Conservation (phyloP, 1,140 invertebrate genomes). For the Drosophila busckii region DNA sequence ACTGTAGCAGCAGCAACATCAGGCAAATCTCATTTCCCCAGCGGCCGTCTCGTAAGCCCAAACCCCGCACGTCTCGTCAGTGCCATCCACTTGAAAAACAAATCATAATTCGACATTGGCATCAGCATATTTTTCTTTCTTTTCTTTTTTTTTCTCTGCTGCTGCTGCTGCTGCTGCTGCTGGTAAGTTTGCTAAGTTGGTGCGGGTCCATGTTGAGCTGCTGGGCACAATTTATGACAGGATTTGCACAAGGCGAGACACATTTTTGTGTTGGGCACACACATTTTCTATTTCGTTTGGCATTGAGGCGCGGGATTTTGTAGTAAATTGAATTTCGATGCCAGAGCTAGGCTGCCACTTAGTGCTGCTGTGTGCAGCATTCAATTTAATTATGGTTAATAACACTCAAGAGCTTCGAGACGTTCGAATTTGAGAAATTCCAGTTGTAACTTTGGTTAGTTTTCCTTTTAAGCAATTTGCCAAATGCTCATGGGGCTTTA, state of each 20-base stretch:
- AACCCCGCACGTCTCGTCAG: not conserved
- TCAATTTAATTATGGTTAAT: conserved; percentile 73
- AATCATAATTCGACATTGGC: conserved; percentile 74
- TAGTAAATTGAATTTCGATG: conserved; percentile 75
- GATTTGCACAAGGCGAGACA: conserved; percentile 63
- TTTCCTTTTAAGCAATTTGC: conserved; percentile 31
- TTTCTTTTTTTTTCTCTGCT: conserved; percentile 1
- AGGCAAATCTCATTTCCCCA: conserved; percentile 50
- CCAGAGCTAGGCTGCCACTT: conserved; percentile 25
- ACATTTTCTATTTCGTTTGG: conserved; percentile 59
- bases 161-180: not conserved
- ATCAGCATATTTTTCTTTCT: conserved; percentile 66
- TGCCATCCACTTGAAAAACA: conserved; percentile 54
- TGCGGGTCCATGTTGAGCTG: not conserved
- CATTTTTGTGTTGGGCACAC: conserved; percentile 64
- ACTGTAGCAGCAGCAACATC: conserved; percentile 6
- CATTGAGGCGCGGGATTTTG: conserved; percentile 62
- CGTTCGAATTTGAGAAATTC: too few species aligned
- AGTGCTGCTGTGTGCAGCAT: conserved; percentile 35
- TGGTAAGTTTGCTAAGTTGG: conserved; percentile 3
- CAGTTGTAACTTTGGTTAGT: conserved; percentile 1
- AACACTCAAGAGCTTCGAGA: conserved; percentile 25
- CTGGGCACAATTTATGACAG: conserved; percentile 59
- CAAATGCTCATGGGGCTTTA: conserved; percentile 49
- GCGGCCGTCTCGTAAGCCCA: conserved; percentile 1